Percentiles rank a stretch among this genome's conserved stretches.
These are phyloP conservation scores for Colaptes auratus DNA, from an alignment of 2,113 vertebrate genomes.

Conservation along the genomic window DNA sequence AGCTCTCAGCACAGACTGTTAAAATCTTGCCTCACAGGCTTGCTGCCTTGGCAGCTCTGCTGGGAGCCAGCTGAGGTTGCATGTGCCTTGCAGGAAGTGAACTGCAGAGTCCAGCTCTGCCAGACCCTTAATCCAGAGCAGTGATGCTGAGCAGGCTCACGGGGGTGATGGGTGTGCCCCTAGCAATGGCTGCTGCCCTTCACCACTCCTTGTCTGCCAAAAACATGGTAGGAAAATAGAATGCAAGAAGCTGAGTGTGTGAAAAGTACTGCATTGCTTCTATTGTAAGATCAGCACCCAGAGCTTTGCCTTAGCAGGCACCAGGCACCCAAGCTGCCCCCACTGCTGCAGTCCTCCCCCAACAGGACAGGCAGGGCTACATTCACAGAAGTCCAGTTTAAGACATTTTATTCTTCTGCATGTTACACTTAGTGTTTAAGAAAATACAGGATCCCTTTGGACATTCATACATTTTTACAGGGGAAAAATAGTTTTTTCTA, in stretches of 20 bases:
- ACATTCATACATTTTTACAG: constrained; percentile 73
- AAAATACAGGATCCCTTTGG: constrained; percentile 79
- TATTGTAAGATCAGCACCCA: background rate
- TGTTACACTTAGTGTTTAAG: constrained; percentile 71
- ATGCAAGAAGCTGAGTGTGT: background rate
- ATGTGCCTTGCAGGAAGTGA: rapidly evolving
- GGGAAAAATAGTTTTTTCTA: constrained; percentile 69
- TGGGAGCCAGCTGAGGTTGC: background rate
- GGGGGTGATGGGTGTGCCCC: background rate
- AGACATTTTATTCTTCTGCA: constrained; percentile 57
- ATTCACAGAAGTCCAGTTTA: background rate
- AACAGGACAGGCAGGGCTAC: background rate
- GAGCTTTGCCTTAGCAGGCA: background rate
- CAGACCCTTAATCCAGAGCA: background rate
- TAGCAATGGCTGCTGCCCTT: background rate
- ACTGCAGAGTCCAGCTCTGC: background rate
- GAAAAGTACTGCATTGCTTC: background rate
- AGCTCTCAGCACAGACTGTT: background rate
- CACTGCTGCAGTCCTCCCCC: rapidly evolving
- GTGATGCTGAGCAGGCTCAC: rapidly evolving
- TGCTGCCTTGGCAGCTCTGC: background rate
- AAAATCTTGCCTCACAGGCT: background rate
- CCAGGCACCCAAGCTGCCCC: background rate
- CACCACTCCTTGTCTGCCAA: background rate
- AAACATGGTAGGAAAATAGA: background rate